These are phyloP conservation scores for Anabas testudineus DNA, from an alignment of 2,797 vertebrate genomes.

Conservation along the genomic window DNA sequence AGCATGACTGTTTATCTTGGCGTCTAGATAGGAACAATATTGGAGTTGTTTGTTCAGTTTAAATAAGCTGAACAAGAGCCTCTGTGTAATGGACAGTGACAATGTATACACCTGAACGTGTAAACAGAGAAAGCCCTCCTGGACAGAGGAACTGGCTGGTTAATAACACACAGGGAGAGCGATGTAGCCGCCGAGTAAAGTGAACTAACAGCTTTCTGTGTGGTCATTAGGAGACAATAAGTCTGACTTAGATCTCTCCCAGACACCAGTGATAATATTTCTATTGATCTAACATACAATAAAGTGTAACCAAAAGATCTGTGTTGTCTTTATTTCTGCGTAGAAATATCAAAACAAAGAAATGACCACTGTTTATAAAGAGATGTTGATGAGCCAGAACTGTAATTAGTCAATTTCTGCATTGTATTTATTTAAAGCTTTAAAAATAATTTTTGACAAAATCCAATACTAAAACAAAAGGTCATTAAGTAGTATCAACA, in stretches of 20 bases:
- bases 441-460: too few relatives aligned
- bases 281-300: slow-evolving; percentile 41
- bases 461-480: not conserved
- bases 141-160: slow-evolving; percentile 26
- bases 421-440: slow-evolving; percentile 4
- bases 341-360: slow-evolving; percentile 40
- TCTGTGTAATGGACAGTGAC: slow-evolving; percentile 38
- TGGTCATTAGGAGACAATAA: slow-evolving; percentile 55
- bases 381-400: not conserved
- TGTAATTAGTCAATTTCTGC: not conserved
- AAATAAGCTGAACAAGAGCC: slow-evolving; percentile 36
- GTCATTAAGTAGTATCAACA: too few relatives aligned
- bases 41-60: slow-evolving; percentile 44
- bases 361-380: slow-evolving; percentile 1
- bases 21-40: slow-evolving; percentile 22
- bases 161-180: slow-evolving; percentile 39
- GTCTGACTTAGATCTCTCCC: slow-evolving; percentile 52
- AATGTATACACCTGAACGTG: slow-evolving; percentile 53
- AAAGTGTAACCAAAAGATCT: slow-evolving; percentile 47
- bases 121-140: slow-evolving; percentile 56
- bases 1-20: slow-evolving; percentile 34
- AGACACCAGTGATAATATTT: slow-evolving; percentile 39
- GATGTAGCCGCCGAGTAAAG: slow-evolving; percentile 34
- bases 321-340: slow-evolving; percentile 35
- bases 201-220: slow-evolving; percentile 42